Conservation (phyloP, 2,797 vertebrate species). For the Sebastes flavidus region DNA sequence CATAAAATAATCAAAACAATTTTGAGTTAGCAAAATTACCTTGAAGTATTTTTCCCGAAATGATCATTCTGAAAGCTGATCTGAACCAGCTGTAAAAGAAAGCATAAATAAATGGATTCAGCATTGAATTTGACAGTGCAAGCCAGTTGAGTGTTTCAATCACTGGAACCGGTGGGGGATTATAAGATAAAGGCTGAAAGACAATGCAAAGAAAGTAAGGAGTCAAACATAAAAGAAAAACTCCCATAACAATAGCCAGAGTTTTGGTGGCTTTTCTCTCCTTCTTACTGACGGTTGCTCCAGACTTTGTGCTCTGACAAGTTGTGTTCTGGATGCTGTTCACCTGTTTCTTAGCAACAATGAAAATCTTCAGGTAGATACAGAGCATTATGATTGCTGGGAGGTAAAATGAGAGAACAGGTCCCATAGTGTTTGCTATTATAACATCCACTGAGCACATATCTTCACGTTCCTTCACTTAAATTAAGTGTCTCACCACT, state of each 20-base stretch:
- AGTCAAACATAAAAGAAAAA: slow-evolving; percentile 86
- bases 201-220: slow-evolving; percentile 85
- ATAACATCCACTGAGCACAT: no score
- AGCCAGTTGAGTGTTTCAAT: background rate
- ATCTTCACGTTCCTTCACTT: no score
- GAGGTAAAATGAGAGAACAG: slow-evolving; percentile 77
- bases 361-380: slow-evolving; percentile 87
- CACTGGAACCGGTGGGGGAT: slow-evolving; percentile 66
- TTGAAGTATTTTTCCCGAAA: no score
- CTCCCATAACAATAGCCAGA: slow-evolving; percentile 83
- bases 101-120: no score
- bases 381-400: slow-evolving; percentile 86
- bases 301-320: slow-evolving; percentile 12
- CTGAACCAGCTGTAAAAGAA: no score
- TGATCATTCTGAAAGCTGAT: no score
- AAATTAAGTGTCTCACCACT: no score
- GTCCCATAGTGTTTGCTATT: no score
- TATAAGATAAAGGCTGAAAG: slow-evolving; percentile 75
- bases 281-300: slow-evolving; percentile 53
- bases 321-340: slow-evolving; percentile 73
- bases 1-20: no score
- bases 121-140: no score
- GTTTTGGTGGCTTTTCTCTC: slow-evolving; percentile 88
- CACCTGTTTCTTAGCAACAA: slow-evolving; percentile 83
- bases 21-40: no score